phyloP scores from a whole-genome alignment of 2,113 vertebrate genomes.

The Hypocryptadius cinnamomeus region DNA sequence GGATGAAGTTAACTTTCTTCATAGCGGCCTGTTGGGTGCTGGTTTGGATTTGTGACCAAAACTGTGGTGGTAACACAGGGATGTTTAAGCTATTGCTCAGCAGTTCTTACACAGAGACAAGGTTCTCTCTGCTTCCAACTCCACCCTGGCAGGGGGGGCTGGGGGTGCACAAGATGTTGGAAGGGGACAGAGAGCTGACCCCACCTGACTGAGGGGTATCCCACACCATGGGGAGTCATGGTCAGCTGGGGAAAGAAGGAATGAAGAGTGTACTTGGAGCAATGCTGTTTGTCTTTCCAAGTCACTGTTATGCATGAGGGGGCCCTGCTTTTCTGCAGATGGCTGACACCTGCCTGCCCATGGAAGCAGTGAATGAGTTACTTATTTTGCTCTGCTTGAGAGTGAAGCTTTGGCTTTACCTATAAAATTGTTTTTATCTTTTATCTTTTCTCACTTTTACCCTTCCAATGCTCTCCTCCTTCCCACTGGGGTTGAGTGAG shows the following conservation, averaged over 20 bases:
- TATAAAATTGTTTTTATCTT: not conserved
- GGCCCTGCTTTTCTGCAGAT: not conserved
- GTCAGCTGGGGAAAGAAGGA: not conserved
- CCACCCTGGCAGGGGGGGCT: accelerated
- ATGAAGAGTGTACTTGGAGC: not conserved
- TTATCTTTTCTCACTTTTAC: not conserved
- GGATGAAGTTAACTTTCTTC: not conserved
- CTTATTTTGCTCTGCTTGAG: not conserved
- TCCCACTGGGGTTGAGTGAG: not conserved
- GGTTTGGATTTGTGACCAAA: not conserved
- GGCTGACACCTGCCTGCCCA: not conserved
- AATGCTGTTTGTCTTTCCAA: not conserved
- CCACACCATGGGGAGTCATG: accelerated
- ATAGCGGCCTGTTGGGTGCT: not conserved
- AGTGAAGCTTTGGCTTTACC: not conserved
- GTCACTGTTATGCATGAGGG: accelerated
- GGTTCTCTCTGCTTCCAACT: not conserved
- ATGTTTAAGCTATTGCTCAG: not conserved
- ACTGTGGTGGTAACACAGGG: not conserved
- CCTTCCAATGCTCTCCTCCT: not conserved
- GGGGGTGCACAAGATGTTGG: not conserved
- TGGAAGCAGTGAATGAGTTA: not conserved
- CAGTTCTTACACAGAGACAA: not conserved
- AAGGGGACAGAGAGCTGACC: not conserved
- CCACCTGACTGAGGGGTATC: not conserved